These are phyloP conservation scores for Eumerus sabulonum DNA, from an alignment of 2,888 invertebrate species.

Conservation along the genomic window DNA sequence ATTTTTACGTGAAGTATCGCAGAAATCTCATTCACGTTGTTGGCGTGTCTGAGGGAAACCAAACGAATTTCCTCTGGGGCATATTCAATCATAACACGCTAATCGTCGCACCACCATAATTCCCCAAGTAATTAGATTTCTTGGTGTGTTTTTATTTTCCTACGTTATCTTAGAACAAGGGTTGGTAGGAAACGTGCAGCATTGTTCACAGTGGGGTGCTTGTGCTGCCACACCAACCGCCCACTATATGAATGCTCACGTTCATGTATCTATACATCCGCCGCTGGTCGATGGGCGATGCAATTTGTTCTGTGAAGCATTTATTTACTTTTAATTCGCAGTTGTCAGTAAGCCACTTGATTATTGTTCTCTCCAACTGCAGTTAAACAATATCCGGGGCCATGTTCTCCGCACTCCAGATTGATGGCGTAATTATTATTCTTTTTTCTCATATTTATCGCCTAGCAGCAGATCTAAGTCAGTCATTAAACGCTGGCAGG, in stretches of 20 bases:
- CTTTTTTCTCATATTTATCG: not conserved
- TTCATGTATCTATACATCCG: conserved; percentile 26
- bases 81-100: conserved; percentile 64
- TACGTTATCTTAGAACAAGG: conserved; percentile 29
- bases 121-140: conserved; percentile 59
- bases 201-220: conserved; percentile 45
- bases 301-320: conserved; percentile 61
- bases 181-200: conserved; percentile 9
- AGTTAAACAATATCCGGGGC: conserved; percentile 65
- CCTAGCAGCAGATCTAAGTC: no score
- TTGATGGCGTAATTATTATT: conserved; percentile 61
- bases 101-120: conserved; percentile 60
- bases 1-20: conserved; percentile 4
- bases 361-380: conserved; percentile 66
- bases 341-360: conserved; percentile 68
- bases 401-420: conserved; percentile 39
- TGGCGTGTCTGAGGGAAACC: conserved; percentile 1
- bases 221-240: conserved; percentile 14
- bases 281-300: conserved; percentile 25
- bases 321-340: conserved; percentile 65
- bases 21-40: not conserved
- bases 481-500: no score
- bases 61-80: conserved; percentile 58
- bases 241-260: conserved; percentile 6
- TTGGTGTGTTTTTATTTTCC: conserved; percentile 44